Conservation (phyloP, 2,888 invertebrate species). For the Dicycla oo region DNA sequence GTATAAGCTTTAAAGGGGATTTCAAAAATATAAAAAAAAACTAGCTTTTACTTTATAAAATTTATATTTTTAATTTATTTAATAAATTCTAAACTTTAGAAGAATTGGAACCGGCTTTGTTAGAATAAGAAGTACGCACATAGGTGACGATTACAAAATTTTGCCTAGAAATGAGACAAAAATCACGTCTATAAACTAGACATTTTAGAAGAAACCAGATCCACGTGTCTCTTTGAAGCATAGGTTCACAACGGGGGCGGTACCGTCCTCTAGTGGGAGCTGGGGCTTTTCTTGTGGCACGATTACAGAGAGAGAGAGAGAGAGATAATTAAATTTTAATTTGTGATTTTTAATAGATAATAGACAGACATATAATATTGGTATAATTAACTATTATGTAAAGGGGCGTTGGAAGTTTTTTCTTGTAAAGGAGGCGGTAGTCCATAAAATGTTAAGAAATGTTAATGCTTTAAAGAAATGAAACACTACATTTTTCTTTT, state of each 20-base stretch:
- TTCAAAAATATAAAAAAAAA: conserved; percentile 5
- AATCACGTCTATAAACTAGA: background rate
- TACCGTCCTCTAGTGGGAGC: too few relatives aligned
- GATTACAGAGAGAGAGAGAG: too few relatives aligned
- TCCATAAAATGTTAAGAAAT: too few relatives aligned
- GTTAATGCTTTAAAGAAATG: conserved; percentile 2
- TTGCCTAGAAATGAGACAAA: background rate
- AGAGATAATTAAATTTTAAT: too few relatives aligned
- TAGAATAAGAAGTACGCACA: background rate
- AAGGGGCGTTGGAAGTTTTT: too few relatives aligned
- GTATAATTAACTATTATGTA: too few relatives aligned
- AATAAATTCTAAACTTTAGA: background rate
- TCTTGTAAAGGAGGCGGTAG: too few relatives aligned
- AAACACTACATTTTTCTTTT: background rate
- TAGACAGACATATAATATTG: too few relatives aligned
- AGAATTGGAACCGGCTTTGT: background rate
- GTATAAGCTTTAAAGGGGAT: background rate
- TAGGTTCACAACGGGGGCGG: too few relatives aligned
- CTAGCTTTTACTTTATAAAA: too few relatives aligned
- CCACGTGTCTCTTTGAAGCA: background rate
- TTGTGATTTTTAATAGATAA: too few relatives aligned
- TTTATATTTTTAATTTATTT: background rate
- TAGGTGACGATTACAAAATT: background rate
- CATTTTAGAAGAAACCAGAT: background rate
- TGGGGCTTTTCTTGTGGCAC: too few relatives aligned